Percentiles rank a stretch among this genome's conserved stretches.
phyloP scores from a whole-genome alignment of 2,113 vertebrate species.

The Onychostruthus taczanowskii region DNA sequence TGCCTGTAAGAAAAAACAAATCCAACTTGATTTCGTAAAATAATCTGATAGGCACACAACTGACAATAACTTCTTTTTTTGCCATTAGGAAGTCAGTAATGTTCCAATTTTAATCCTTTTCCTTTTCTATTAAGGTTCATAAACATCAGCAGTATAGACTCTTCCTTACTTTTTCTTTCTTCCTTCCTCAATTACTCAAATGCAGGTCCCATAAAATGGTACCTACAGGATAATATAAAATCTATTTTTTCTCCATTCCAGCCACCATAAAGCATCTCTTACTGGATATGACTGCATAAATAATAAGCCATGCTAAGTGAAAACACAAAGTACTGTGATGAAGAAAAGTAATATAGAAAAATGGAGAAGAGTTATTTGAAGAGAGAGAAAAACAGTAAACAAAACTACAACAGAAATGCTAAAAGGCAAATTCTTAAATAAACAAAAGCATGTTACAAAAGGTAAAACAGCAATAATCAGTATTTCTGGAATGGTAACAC shows the following conservation, averaged over 20 bases:
- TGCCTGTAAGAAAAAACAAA: not conserved
- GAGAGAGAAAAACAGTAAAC: not conserved
- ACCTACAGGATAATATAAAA: not conserved
- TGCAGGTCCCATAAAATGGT: not conserved
- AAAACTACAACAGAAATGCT: not conserved
- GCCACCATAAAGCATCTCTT: not conserved
- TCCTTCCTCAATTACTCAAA: not conserved
- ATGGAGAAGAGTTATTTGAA: not conserved
- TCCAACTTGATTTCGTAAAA: not conserved
- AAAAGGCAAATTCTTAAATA: not conserved
- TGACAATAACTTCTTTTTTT: not conserved
- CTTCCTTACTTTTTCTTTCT: not conserved
- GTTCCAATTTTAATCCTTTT: not conserved
- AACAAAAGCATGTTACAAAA: not conserved
- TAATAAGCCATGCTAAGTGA: not conserved
- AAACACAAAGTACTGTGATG: not conserved
- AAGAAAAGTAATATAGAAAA: not conserved
- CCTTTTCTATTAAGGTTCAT: not conserved
- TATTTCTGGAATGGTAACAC: not conserved
- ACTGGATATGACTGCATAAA: not conserved
- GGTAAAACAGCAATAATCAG: not conserved
- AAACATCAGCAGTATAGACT: not conserved
- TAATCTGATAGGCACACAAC: not conserved
- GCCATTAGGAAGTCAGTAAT: not conserved
- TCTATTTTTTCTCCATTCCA: not conserved